Evolutionary conservation across 2,797 vertebrate genomes (phyloP), one percentile per base, ranked within the genome.

Genomic region (Aeoliscus strigatus): DNA sequence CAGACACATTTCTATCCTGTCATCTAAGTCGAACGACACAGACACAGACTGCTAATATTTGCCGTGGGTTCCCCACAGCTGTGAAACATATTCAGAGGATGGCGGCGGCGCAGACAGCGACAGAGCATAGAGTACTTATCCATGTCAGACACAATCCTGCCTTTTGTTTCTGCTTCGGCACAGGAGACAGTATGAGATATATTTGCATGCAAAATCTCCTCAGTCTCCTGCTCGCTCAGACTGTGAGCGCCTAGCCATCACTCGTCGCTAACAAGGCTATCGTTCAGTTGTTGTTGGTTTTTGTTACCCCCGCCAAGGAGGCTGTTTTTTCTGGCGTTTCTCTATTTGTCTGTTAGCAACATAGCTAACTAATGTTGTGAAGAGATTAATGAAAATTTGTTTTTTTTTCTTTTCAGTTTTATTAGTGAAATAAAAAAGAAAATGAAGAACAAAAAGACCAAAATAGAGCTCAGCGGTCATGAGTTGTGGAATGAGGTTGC

Each of bases 201-300:
- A 74, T 82, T 82, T 77, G 71, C 72, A 83, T 81, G 74, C 36
- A 56, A 70, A 67, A 60, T 62, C 56, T 72, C 56, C 52, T 64
- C 43, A n/a, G n/a, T 58, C 52, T 61, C 67, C 56, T 53, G 63
- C 40, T 52, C 67, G 41, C 46, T 42, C 32, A 24, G 12, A n/a
- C n/a, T n/a, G n/a, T n/a, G n/a, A n/a, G n/a, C n/a, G n/a, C n/a
- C n/a, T n/a, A n/a, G n/a, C 65, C 55, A 66, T 57, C 2, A 51
- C 55, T 28, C 31, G 23, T 51, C 61, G 36, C 27, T 45, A 23
- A 26, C 33, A 12, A 31, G 30, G 37, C 40, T 24, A 6, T 15
- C 14, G 9, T n/a, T 29, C 34, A 41, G 15, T n/a, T n/a, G n/a
- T n/a, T n/a, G n/a, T n/a, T n/a, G n/a, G n/a, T n/a, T n/a, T n/a